Base-by-base conservation (phyloP, 2,113 vertebrate species). In the Atherinomorus stipes region DNA sequence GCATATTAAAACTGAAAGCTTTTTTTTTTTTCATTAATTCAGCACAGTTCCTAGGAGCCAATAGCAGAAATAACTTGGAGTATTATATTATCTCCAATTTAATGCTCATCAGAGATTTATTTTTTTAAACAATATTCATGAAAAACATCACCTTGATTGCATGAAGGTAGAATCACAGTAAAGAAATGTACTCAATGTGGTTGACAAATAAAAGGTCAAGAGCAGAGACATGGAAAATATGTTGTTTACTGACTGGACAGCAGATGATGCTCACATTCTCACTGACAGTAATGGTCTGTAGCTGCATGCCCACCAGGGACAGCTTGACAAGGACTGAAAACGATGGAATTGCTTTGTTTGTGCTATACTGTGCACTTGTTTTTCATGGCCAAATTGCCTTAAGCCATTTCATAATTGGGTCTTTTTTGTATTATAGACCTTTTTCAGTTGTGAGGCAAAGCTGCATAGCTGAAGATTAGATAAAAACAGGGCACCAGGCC, bases 401-500 rank as follows among this genome's bases (percentile, higher is more conserved):
- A 47, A 77, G 38, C 42, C 12, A 53, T 78, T 86, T 74, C 23
- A 50, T 61, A 80, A 71, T 59, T 22, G 58, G n/a, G 22, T 56
- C 21, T 25, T 71, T 78, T 61, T 64, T 50, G 37, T 25, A 59
- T 84, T 60, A 37, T n/a, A 68, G 44, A 57, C 62, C 72, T 60
- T 82, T 78, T 65, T 53, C 3, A 65, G 57, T 70, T 69, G 0
- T 34, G 26, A 72, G 64, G 49, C 45, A 65, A 62, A 74, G 69
- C 54, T 51, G 56, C 66, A 54, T 62, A 49, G 37, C 78, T 73
- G 45, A 50, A 71, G 72, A 85, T 85, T 77, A 81, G 59, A 85
- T 50, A 57, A 70, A 74, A 62, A 47, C 52, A 25, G 51, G 78
- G 75, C 57, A 58, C 9, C 13, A 1, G 51, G 78, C 71, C 78